These are phyloP conservation scores for Meloidogyne hapla DNA, from an alignment of 1,140 invertebrate species.

Conservation along the genomic window DNA sequence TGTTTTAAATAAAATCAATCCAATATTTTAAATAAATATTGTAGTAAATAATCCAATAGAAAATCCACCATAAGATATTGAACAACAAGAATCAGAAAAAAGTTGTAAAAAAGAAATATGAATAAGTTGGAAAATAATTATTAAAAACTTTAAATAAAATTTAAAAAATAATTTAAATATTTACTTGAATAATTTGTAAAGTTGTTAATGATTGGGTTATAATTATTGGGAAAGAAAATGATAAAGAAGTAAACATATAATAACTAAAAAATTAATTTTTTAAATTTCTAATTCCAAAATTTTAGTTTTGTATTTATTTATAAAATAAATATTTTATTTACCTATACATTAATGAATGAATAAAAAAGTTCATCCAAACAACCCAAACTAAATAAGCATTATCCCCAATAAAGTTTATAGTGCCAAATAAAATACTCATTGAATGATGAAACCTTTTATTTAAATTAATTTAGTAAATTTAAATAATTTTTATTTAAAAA, in stretches of 20 bases:
- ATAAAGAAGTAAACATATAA: conserved; percentile 67
- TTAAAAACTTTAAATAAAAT: conserved; percentile 8
- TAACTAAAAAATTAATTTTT: conserved; percentile 60
- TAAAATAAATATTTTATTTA: conserved; percentile 29
- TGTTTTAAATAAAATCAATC: neutral
- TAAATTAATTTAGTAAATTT: conserved; percentile 64
- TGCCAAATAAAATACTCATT: conserved; percentile 67
- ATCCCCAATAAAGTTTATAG: conserved; percentile 67
- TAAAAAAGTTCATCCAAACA: conserved; percentile 68
- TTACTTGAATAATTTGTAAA: conserved; percentile 67
- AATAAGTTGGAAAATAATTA: conserved; percentile 14
- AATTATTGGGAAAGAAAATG: conserved; percentile 65
- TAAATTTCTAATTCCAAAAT: too few species aligned
- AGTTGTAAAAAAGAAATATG: neutral
- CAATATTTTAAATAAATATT: conserved; percentile 16
- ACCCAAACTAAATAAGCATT: conserved; percentile 66
- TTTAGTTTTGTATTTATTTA: too few species aligned
- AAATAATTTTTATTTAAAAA: neutral
- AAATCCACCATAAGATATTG: neutral
- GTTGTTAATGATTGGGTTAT: conserved; percentile 68
- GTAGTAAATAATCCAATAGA: conserved; percentile 1
- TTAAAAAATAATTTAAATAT: conserved; percentile 4
- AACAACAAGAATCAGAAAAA: neutral
- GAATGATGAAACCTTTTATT: conserved; percentile 65
- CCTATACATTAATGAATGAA: conserved; percentile 65